Evolutionary conservation across 1,140 invertebrate genomes (phyloP).

Genomic region (Pentalonia nigronervosa): DNA sequence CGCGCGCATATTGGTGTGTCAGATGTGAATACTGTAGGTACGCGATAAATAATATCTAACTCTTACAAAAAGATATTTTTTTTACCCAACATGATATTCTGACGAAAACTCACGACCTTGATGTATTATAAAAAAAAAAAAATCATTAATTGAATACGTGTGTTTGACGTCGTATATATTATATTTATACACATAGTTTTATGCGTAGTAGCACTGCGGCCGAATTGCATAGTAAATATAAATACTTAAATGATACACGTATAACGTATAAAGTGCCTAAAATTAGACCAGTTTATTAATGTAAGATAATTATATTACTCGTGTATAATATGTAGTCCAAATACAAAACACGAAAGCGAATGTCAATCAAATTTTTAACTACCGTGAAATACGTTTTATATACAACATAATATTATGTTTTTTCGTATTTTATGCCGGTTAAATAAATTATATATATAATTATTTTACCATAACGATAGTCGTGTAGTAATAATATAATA

Average conservation of each 20-base stretch:
- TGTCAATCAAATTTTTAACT: slow-evolving; percentile 43
- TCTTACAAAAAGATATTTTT: background rate
- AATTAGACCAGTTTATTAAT: slow-evolving; percentile 43
- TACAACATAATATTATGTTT: background rate
- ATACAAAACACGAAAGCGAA: slow-evolving; percentile 24
- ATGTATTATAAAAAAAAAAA: background rate
- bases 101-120: background rate
- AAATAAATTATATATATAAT: background rate
- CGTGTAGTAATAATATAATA: background rate
- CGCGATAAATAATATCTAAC: background rate
- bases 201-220: background rate
- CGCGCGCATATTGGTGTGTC: background rate
- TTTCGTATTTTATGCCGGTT: background rate
- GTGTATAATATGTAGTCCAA: background rate
- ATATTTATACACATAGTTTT: background rate
- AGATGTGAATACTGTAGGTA: background rate
- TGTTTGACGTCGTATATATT: background rate
- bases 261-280: background rate
- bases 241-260: background rate
- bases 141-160: background rate
- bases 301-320: background rate
- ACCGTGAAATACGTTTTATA: slow-evolving; percentile 23
- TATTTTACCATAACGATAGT: background rate
- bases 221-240: background rate
- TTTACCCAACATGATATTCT: background rate